Evolutionary conservation across 2,797 vertebrate species (phyloP).

Genomic region (Cynopterus sphinx): DNA sequence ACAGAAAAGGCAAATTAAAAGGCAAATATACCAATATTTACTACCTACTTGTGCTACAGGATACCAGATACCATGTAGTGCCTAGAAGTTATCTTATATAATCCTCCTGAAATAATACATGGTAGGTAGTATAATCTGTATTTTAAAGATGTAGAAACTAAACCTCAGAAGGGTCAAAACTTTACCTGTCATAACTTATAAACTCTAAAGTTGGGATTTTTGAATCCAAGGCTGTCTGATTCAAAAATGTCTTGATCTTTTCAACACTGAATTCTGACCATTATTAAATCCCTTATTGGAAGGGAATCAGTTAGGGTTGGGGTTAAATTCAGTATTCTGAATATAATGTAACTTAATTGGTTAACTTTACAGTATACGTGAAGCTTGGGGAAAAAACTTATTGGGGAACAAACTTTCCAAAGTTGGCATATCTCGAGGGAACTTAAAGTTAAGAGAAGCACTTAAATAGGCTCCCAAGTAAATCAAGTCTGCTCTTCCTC

Average conservation of each 20-base stretch:
- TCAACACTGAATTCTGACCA: neutral
- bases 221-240: neutral
- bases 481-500: neutral
- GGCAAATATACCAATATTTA: neutral
- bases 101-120: neutral
- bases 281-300: neutral
- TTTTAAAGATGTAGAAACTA: neutral
- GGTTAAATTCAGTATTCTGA: neutral
- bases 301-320: neutral
- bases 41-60: neutral
- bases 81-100: neutral
- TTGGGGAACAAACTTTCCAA: constrained; percentile 51
- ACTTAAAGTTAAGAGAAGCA: constrained; percentile 49
- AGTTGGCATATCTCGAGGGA: neutral
- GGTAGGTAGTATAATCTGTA: neutral
- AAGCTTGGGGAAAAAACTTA: neutral
- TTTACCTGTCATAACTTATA: neutral
- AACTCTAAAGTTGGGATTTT: neutral
- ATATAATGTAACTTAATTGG: neutral
- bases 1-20: neutral
- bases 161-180: neutral
- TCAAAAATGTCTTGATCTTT: neutral
- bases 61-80: neutral
- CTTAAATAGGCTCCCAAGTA: constrained; percentile 35
- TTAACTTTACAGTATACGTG: neutral